Conservation (phyloP, 2,888 invertebrate genomes). For the Dyspetes luteomarginatus region DNA sequence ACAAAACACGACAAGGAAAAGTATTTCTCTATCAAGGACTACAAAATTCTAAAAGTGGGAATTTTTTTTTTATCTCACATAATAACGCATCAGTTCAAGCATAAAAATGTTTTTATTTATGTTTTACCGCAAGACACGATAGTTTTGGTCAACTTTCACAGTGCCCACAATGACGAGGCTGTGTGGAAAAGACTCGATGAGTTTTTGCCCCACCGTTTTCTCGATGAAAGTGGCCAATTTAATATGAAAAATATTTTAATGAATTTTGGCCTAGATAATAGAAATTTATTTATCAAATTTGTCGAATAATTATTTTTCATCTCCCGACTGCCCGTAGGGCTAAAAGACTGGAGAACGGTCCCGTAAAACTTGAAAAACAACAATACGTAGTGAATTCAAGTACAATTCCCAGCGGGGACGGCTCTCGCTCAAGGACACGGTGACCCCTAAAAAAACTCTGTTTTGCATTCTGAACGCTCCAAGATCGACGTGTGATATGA, state of each 20-base stretch:
- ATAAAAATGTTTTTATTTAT: constrained; percentile 61
- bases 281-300: not conserved
- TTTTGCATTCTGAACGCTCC: too few species aligned
- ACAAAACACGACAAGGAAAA: constrained; percentile 83
- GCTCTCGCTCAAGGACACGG: too few species aligned
- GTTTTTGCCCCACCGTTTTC: constrained; percentile 88
- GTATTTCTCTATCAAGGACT: constrained; percentile 83
- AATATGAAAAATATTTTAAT: constrained; percentile 85
- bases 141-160: constrained; percentile 86
- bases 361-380: too few species aligned
- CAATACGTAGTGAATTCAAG: too few species aligned
- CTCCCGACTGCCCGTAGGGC: too few species aligned
- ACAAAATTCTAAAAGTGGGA: constrained; percentile 84
- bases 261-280: constrained; percentile 88
- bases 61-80: too few species aligned
- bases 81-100: not conserved
- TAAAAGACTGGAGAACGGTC: too few species aligned
- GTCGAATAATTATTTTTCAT: not conserved
- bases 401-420: too few species aligned
- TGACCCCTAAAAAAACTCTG: too few species aligned
- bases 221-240: constrained; percentile 85
- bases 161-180: constrained; percentile 86
- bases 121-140: constrained; percentile 84
- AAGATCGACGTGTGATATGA: too few species aligned
- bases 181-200: constrained; percentile 86